A percentile compares a stretch with the other conserved stretches of the same genome.
phyloP scores from a whole-genome alignment of 1,140 invertebrate species.

The Lordiphosa clarofinis region DNA sequence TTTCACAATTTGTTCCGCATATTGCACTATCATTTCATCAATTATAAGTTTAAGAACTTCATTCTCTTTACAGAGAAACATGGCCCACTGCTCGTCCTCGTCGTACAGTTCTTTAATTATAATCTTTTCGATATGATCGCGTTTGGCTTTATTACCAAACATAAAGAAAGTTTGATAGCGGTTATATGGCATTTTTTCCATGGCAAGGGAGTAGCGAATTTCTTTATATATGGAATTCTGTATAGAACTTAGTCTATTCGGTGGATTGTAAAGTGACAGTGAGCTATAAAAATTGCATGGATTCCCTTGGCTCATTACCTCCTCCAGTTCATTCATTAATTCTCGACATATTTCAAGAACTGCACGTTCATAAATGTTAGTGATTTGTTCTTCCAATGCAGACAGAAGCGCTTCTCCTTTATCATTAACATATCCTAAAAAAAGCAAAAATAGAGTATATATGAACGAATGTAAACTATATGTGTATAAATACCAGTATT shows the following conservation, averaged over 20 bases:
- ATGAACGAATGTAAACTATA: neutral
- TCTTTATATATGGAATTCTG: constrained; percentile 7
- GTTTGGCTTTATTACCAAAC: neutral
- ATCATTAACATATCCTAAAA: constrained; percentile 2
- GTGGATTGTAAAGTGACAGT: neutral
- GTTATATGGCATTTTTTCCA: neutral
- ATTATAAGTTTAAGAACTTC: constrained; percentile 12
- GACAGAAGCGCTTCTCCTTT: constrained; percentile 18
- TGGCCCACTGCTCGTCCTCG: constrained; percentile 6
- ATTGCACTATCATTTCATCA: constrained; percentile 9
- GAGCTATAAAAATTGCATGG: neutral
- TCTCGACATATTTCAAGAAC: constrained; percentile 47
- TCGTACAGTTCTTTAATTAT: constrained; percentile 17
- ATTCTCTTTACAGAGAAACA: neutral
- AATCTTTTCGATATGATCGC: constrained; percentile 16
- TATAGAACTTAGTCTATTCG: neutral
- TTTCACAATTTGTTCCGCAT: neutral
- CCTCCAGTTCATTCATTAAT: constrained; percentile 11
- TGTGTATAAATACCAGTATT: constrained; percentile 19
- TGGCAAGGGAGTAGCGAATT: neutral
- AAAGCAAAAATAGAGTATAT: neutral
- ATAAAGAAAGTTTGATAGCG: neutral
- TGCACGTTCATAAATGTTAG: constrained; percentile 53
- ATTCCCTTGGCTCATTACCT: neutral
- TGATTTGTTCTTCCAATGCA: constrained; percentile 44